Conservation (phyloP, 2,113 vertebrate genomes). For the Sturnus vulgaris region DNA sequence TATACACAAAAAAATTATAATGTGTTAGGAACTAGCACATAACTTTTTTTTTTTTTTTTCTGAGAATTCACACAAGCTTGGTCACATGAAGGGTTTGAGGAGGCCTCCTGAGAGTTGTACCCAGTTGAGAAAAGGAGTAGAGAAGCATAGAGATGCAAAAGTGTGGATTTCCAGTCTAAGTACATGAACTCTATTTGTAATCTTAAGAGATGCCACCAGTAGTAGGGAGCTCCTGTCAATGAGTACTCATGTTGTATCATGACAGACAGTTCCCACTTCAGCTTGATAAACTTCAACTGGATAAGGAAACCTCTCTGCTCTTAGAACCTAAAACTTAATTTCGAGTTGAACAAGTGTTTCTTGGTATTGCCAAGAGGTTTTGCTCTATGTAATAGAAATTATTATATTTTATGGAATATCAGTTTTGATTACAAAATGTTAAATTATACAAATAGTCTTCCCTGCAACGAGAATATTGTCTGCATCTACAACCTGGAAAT, state of each 20-base stretch:
- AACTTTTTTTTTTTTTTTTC: neutral
- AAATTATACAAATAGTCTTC: neutral
- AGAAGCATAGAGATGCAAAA: neutral
- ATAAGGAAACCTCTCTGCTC: neutral
- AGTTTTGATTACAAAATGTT: neutral
- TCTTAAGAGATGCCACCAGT: neutral
- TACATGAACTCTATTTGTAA: neutral
- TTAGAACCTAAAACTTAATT: neutral
- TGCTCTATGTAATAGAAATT: neutral
- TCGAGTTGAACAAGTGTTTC: neutral
- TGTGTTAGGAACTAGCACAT: neutral
- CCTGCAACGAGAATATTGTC: neutral
- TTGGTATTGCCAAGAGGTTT: neutral
- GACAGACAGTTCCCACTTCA: neutral
- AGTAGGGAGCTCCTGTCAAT: neutral
- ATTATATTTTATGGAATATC: neutral
- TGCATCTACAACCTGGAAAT: neutral
- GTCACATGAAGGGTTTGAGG: neutral
- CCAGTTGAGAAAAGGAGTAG: neutral
- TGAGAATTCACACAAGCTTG: neutral
- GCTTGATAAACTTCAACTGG: neutral
- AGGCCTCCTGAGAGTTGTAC: neutral
- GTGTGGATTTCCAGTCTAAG: neutral
- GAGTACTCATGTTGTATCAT: neutral
- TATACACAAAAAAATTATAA: neutral